Conservation (phyloP, 2,113 vertebrate species). For the Corythoichthys intestinalis region DNA sequence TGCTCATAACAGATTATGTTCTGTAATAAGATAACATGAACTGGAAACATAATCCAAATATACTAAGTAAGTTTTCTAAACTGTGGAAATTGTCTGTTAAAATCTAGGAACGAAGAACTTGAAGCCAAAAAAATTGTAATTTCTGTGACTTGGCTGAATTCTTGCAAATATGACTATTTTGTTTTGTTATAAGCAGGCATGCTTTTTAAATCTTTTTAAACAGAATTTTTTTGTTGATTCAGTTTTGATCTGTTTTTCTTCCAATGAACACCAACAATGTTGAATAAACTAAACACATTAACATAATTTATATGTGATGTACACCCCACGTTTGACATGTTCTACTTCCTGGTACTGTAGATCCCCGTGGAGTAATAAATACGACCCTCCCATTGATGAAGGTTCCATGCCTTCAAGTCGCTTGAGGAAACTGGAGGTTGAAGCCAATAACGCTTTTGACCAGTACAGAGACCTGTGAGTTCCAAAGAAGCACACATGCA, state of each 20-base stretch:
- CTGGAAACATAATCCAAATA: no score
- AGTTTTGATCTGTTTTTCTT: not conserved
- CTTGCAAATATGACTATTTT: not conserved
- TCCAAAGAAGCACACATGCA: not conserved
- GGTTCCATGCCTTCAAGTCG: slow-evolving; percentile 97
- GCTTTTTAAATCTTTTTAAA: not conserved
- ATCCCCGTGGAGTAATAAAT: slow-evolving; percentile 99
- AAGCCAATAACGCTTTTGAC: slow-evolving; percentile 98
- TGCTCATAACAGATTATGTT: not conserved
- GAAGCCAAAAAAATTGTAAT: no score
- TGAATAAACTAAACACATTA: not conserved
- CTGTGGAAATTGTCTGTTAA: no score
- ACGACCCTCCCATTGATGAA: slow-evolving; percentile 95
- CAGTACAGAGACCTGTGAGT: slow-evolving; percentile 95
- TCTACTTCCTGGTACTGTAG: slow-evolving; percentile 56
- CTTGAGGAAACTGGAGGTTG: slow-evolving; percentile 95
- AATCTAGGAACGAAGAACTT: no score
- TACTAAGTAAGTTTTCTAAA: no score
- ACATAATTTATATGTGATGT: not conserved
- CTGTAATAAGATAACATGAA: no score
- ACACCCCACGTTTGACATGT: not conserved
- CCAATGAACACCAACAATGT: not conserved
- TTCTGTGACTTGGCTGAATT: no score
- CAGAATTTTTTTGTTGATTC: not conserved
- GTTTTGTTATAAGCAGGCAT: not conserved